Percentiles rank a stretch among this genome's conserved stretches.
These are phyloP conservation scores for Caloenas nicobarica DNA, from an alignment of 2,113 vertebrate species.

Conservation along the genomic window DNA sequence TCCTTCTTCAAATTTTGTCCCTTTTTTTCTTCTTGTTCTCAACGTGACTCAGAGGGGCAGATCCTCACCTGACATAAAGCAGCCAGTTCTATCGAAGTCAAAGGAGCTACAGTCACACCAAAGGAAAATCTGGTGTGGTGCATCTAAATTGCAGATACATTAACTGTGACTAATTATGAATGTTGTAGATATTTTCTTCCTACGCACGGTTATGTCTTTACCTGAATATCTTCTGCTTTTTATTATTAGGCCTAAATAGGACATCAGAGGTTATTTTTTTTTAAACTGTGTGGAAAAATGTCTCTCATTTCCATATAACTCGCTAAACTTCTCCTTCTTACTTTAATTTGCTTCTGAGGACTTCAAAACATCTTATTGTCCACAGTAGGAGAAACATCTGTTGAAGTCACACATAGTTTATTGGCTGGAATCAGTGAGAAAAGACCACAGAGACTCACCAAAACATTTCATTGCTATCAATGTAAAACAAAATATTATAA, in stretches of 20 bases:
- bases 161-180: constrained; percentile 32
- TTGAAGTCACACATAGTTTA: constrained; percentile 53
- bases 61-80: constrained; percentile 48
- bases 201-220: constrained; percentile 44
- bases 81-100: constrained; percentile 46
- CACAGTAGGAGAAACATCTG: constrained; percentile 47
- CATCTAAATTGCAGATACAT: constrained; percentile 11
- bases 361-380: constrained; percentile 50
- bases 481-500: neutral
- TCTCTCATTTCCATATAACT: constrained; percentile 9
- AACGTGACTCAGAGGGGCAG: constrained; percentile 17
- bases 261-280: constrained; percentile 52
- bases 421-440: constrained; percentile 37
- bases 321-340: constrained; percentile 46
- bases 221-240: constrained; percentile 59
- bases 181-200: constrained; percentile 34
- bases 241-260: constrained; percentile 54
- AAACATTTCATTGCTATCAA: constrained; percentile 29
- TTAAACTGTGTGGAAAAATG: constrained; percentile 1
- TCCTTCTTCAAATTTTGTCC: constrained; percentile 4
- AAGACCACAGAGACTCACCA: constrained; percentile 31
- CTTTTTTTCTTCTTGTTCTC: constrained; percentile 22
- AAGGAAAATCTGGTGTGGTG: constrained; percentile 27
- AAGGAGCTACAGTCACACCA: constrained; percentile 5
- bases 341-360: constrained; percentile 59